Evolutionary conservation across 2,113 vertebrate species (phyloP), one percentile per base, ranked within the genome.

Genomic region (Anseranas semipalmata): DNA sequence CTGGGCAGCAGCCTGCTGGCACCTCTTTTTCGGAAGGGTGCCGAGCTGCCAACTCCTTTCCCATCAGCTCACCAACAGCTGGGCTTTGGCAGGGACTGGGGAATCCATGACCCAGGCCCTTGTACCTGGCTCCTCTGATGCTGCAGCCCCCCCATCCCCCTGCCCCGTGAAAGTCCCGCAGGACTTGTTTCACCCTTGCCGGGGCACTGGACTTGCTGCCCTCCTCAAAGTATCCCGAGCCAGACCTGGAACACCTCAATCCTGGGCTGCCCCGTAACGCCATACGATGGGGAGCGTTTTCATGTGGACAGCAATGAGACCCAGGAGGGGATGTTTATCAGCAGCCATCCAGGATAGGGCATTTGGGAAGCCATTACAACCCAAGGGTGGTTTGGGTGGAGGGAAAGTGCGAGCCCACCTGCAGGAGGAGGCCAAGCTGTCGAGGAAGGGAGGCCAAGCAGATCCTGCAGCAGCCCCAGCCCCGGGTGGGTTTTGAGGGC

Each of bases 231-330:
- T 6, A 24, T 75, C 39, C 66, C 2, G 0, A 91, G 87, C 81
- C 43, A 85, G 35, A 45, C 18, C 8, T 32, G 18, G 32, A 33
- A 62, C 45, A 32, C 33, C 81, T 17, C 53, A 39, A 46, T 89
- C 75, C 37, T 28, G 41, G 4, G 0, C 22, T 41, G 12, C 62
- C 8, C 16, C 6, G 10, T 17, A 18, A 24, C 9, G 37, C 8
- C 27, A 30, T 39, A 67, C 0, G 0, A 5, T 15, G 60, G 32
- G n/a, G 15, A 67, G 6, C 15, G 39, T 11, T 22, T 39, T 72
- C 16, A 0, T 16, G 45, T 1, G 1, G 30, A 85, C 17, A 5
- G 4, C 2, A 5, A 30, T 11, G 9, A 58, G 50, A 60, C 19
- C 43, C 20, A 15, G 21, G 21, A 48, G 41, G 22, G 21, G 2